A percentile compares a stretch with the other conserved stretches of the same genome.
Evolutionary conservation across 1,140 invertebrate genomes (phyloP).

Genomic region (Helicoverpa zea): DNA sequence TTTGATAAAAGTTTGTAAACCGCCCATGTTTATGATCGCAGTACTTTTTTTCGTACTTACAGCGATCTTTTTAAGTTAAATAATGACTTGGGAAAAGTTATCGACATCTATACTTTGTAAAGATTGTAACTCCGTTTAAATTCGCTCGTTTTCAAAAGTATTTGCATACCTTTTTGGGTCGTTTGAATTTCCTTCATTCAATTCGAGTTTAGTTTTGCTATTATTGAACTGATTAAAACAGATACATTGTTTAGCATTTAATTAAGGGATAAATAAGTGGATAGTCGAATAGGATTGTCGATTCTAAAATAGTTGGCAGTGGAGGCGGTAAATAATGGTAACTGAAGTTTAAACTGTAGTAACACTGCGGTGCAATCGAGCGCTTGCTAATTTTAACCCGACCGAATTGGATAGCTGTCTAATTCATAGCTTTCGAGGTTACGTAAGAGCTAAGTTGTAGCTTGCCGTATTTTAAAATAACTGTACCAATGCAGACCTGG

Average conservation of each 20-base stretch:
- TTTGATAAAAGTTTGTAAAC: conserved; percentile 24
- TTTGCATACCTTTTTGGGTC: not conserved
- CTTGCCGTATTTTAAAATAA: not conserved
- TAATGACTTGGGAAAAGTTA: conserved; percentile 19
- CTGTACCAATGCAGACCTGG: too few species aligned
- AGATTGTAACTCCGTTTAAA: not conserved
- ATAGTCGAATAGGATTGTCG: not conserved
- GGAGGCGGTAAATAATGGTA: conserved; percentile 10
- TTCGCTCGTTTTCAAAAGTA: not conserved
- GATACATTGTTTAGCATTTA: not conserved
- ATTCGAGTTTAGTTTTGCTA: not conserved
- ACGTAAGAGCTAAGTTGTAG: not conserved
- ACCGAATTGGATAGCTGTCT: not conserved
- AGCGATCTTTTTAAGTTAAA: conserved; percentile 10
- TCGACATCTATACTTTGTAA: not conserved
- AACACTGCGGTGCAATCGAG: not conserved
- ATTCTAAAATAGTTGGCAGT: conserved; percentile 1
- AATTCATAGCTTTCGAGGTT: not conserved
- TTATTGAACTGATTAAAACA: not conserved
- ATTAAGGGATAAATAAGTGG: not conserved
- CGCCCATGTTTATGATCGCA: conserved; percentile 5
- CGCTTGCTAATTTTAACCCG: not conserved
- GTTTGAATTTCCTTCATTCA: not conserved
- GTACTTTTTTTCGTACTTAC: conserved; percentile 1
- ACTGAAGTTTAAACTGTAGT: conserved; percentile 17